Conservation (phyloP, 2,888 invertebrate species). For the Atrina japonica region DNA sequence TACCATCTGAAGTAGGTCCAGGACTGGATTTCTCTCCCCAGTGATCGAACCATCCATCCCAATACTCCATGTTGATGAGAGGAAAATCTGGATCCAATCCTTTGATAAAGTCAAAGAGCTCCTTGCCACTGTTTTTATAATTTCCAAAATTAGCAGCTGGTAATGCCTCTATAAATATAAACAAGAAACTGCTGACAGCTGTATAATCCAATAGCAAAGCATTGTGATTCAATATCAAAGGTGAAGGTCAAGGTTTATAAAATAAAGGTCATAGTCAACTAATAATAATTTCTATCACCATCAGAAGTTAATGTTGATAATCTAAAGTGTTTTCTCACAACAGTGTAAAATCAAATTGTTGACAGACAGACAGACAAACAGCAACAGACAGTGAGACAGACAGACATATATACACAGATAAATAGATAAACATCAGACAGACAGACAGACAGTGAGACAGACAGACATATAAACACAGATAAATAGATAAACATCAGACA, state of each 20-base stretch:
- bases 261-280: not conserved
- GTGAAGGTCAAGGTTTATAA: no score
- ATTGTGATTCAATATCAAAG: no score
- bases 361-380: no score
- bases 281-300: not conserved
- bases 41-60: constrained; percentile 85
- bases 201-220: no score
- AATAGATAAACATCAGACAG: no score
- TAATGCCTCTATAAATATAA: constrained; percentile 76
- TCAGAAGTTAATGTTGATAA: not conserved
- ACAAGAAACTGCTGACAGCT: no score
- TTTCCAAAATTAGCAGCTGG: constrained; percentile 83
- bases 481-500: no score
- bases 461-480: no score
- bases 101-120: constrained; percentile 80
- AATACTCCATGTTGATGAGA: constrained; percentile 84
- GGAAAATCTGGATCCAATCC: constrained; percentile 82
- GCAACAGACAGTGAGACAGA: no score
- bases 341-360: no score
- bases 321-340: not conserved
- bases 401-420: no score
- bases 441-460: no score
- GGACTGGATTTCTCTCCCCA: constrained; percentile 79
- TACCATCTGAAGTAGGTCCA: constrained; percentile 50
- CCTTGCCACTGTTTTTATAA: constrained; percentile 72